Percentiles rank a stretch among this genome's conserved stretches.
Conservation (phyloP, 2,113 vertebrate species). For the Progne subis region DNA sequence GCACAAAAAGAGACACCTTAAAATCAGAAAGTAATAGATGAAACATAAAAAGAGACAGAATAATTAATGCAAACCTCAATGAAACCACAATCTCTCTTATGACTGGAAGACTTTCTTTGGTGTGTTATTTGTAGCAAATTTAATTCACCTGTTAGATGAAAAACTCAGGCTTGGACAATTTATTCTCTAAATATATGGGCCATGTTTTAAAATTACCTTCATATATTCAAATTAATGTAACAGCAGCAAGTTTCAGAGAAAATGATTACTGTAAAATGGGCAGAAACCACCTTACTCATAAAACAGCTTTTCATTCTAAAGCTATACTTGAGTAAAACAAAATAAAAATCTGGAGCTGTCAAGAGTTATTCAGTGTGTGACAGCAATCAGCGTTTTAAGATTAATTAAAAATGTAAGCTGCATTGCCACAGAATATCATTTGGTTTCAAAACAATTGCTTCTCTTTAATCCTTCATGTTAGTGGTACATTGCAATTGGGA, state of each 20-base stretch:
- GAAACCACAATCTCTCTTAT: background rate
- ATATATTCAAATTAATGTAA: background rate
- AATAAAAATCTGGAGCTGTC: background rate
- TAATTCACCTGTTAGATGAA: background rate
- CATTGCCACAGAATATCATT: background rate
- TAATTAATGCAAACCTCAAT: background rate
- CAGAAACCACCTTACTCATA: background rate
- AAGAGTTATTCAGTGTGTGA: background rate
- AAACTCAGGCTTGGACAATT: background rate
- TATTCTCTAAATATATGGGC: background rate
- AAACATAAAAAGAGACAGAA: background rate
- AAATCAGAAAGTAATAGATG: background rate
- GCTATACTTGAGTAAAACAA: background rate
- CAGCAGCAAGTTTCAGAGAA: background rate
- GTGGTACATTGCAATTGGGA: background rate
- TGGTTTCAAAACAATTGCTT: background rate
- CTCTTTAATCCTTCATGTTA: background rate
- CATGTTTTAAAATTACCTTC: background rate
- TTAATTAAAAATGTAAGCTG: background rate
- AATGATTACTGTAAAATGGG: background rate
- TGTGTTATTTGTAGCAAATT: background rate
- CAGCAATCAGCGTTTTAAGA: background rate
- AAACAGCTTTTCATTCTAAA: background rate
- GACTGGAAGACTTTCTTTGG: rapidly evolving
- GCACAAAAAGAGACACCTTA: background rate